Conservation (phyloP, 2,888 invertebrate genomes). For the Drosophila villosipedis region DNA sequence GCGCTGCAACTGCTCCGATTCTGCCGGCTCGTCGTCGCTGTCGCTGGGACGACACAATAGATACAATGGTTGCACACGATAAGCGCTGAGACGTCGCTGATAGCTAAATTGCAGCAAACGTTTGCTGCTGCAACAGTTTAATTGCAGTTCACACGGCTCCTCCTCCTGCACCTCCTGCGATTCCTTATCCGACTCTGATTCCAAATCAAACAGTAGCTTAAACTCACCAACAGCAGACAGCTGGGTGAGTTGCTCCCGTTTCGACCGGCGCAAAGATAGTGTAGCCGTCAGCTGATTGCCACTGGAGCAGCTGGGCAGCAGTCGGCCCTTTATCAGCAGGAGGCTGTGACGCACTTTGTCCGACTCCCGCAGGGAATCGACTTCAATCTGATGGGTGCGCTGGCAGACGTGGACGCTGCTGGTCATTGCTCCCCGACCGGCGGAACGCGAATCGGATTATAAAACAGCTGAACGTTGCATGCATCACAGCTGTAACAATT, state of each 20-base stretch:
- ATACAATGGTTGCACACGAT: slow-evolving; percentile 89
- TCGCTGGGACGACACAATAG: slow-evolving; percentile 92
- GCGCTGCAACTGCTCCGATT: slow-evolving; percentile 84
- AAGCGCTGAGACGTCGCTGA: slow-evolving; percentile 45
- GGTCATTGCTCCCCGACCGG: slow-evolving; percentile 60
- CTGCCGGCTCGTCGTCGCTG: slow-evolving; percentile 86
- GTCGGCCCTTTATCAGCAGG: slow-evolving; percentile 81
- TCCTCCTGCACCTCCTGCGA: background rate
- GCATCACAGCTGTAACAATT: slow-evolving; percentile 27
- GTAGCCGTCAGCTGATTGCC: slow-evolving; percentile 62
- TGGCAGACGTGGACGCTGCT: slow-evolving; percentile 62
- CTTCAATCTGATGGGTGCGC: slow-evolving; percentile 66
- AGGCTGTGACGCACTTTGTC: slow-evolving; percentile 79
- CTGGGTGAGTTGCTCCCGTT: slow-evolving; percentile 49
- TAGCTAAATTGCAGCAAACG: slow-evolving; percentile 60
- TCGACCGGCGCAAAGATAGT: slow-evolving; percentile 26
- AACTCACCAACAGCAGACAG: slow-evolving; percentile 75
- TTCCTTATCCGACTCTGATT: background rate
- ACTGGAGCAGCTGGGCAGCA: slow-evolving; percentile 68
- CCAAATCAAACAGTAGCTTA: slow-evolving; percentile 80
- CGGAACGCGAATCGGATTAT: background rate
- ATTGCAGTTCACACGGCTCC: slow-evolving; percentile 36
- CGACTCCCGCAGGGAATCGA: slow-evolving; percentile 75
- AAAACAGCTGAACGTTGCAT: slow-evolving; percentile 31
- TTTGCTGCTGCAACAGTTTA: slow-evolving; percentile 65